Conservation (phyloP, 2,888 invertebrate genomes). For the Diabrotica balteata region DNA sequence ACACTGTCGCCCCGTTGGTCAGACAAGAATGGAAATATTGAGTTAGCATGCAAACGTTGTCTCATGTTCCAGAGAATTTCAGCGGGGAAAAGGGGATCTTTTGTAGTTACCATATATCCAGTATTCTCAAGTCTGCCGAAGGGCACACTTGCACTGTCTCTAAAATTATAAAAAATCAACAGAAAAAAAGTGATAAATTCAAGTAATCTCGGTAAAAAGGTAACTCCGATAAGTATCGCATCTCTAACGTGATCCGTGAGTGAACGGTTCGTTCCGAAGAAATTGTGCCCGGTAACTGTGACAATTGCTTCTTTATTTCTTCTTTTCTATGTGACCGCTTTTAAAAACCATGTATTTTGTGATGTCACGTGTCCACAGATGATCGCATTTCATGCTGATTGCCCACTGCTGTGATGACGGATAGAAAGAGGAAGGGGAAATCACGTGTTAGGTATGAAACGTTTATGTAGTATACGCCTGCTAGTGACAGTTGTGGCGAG, state of each 20-base stretch:
- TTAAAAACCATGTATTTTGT: conserved; percentile 5
- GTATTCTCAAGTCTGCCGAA: conserved; percentile 62
- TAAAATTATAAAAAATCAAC: conserved; percentile 13
- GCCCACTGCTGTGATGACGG: neutral
- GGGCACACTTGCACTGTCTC: conserved; percentile 53
- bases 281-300: too few species aligned
- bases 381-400: conserved; percentile 6
- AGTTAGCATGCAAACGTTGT: conserved; percentile 63
- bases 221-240: too few species aligned
- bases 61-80: conserved; percentile 62
- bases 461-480: conserved; percentile 3
- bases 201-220: neutral
- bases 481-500: too few species aligned
- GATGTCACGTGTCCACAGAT: neutral
- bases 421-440: conserved; percentile 42
- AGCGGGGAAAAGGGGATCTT: conserved; percentile 57
- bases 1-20: conserved; percentile 45
- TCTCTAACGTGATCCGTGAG: too few species aligned
- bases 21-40: conserved; percentile 55
- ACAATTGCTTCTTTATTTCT: too few species aligned
- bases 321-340: neutral
- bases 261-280: too few species aligned
- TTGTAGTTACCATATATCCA: conserved; percentile 63
- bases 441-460: conserved; percentile 49
- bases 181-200: neutral